These are phyloP conservation scores for Drosophila ambigua DNA, from an alignment of 1,140 invertebrate genomes.

Conservation along the genomic window DNA sequence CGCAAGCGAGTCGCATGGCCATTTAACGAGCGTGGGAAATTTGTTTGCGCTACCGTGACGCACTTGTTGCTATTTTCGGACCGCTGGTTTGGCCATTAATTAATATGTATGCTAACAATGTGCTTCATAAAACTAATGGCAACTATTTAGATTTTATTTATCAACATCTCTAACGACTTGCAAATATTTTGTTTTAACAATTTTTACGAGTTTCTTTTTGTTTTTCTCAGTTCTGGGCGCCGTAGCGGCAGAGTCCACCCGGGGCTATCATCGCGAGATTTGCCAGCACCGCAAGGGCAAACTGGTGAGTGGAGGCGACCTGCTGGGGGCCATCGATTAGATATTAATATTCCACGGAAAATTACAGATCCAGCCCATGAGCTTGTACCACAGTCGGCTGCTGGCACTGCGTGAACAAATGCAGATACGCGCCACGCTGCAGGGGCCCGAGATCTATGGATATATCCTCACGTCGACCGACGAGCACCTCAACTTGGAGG, in stretches of 20 bases:
- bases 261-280: conserved; percentile 68
- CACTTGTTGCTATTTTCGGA: conserved; percentile 70
- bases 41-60: conserved; percentile 51
- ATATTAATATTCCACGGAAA: too few relatives aligned
- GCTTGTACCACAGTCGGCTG: conserved; percentile 84
- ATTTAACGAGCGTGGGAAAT: conserved; percentile 70
- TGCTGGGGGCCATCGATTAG: neutral
- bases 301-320: conserved; percentile 48
- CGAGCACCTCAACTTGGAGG: conserved; percentile 90
- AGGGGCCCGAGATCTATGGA: conserved; percentile 88
- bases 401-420: conserved; percentile 88
- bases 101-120: conserved; percentile 49
- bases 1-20: conserved; percentile 38
- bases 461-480: conserved; percentile 91
- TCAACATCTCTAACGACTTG: conserved; percentile 47
- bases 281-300: conserved; percentile 72
- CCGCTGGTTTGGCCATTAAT: conserved; percentile 46
- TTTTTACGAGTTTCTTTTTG: conserved; percentile 31
- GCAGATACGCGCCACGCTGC: conserved; percentile 86
- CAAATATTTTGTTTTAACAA: conserved; percentile 38
- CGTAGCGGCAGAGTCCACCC: conserved; percentile 47
- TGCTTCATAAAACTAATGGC: conserved; percentile 48
- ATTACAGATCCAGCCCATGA: conserved; percentile 65
- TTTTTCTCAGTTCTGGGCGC: conserved; percentile 27
- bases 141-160: conserved; percentile 65